These are phyloP conservation scores for Rhadinocentrus ornatus DNA, from an alignment of 2,797 vertebrate species.

Conservation along the genomic window DNA sequence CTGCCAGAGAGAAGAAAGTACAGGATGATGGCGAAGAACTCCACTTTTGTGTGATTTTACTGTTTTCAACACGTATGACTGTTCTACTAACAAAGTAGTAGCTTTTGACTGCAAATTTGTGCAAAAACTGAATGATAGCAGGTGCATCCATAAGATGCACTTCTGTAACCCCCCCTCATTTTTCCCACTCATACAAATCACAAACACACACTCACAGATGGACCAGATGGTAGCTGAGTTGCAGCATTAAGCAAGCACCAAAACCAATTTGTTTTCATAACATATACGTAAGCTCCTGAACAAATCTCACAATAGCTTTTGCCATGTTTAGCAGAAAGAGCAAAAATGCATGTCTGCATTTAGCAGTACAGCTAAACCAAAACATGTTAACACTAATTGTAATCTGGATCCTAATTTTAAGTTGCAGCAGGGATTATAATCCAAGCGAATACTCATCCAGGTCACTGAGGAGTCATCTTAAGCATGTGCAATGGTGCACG, in stretches of 20 bases:
- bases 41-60: slow-evolving; percentile 6
- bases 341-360: slow-evolving; percentile 16
- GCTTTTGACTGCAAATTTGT: background rate
- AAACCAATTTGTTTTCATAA: slow-evolving; percentile 67
- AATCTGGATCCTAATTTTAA: slow-evolving; percentile 62
- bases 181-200: slow-evolving; percentile 5
- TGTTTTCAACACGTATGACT: background rate
- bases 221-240: slow-evolving; percentile 74
- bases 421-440: slow-evolving; percentile 55
- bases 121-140: slow-evolving; percentile 18
- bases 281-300: slow-evolving; percentile 46
- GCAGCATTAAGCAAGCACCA: slow-evolving; percentile 59
- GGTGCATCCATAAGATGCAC: slow-evolving; percentile 40
- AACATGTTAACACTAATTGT: slow-evolving; percentile 38
- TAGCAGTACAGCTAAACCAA: slow-evolving; percentile 27
- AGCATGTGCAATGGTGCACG: slow-evolving; percentile 27
- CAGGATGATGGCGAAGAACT: slow-evolving; percentile 13
- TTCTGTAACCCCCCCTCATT: slow-evolving; percentile 17
- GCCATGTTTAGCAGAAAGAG: slow-evolving; percentile 22
- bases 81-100: background rate
- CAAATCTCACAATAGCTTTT: slow-evolving; percentile 50
- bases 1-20: slow-evolving; percentile 53
- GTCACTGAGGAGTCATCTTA: slow-evolving; percentile 39
- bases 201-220: slow-evolving; percentile 62
- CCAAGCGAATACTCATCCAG: slow-evolving; percentile 37